Evolutionary conservation across 1,140 invertebrate species (phyloP).

Genomic region (Aphaenogaster ashmeadi): DNA sequence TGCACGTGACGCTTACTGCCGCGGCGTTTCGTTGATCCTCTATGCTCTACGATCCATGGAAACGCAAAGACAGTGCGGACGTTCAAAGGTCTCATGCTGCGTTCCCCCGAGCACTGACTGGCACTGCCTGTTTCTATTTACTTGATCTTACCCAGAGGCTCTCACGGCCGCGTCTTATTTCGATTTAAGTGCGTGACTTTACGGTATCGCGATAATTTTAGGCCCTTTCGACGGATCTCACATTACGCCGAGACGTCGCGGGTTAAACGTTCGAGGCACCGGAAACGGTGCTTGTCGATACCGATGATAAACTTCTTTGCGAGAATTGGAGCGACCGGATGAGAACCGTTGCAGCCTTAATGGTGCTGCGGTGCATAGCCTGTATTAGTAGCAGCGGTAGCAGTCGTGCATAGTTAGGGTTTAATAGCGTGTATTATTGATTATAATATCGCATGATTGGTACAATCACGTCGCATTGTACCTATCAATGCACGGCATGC

Average conservation of each 20-base stretch:
- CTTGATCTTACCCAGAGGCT: constrained; percentile 73
- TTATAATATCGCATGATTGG: constrained; percentile 86
- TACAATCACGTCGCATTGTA: constrained; percentile 82
- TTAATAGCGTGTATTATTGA: constrained; percentile 84
- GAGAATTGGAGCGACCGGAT: constrained; percentile 20
- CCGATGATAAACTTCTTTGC: neutral
- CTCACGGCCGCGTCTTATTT: constrained; percentile 47
- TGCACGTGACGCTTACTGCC: constrained; percentile 30
- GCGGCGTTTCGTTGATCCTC: constrained; percentile 66
- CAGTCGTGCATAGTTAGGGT: constrained; percentile 72
- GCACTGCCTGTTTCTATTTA: constrained; percentile 79
- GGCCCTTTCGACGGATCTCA: neutral
- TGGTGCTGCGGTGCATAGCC: constrained; percentile 55
- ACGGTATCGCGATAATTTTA: neutral
- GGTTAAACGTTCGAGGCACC: neutral
- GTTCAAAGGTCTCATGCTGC: constrained; percentile 72
- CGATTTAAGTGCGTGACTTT: neutral
- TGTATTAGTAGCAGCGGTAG: constrained; percentile 68
- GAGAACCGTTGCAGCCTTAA: constrained; percentile 67
- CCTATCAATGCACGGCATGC: constrained; percentile 83
- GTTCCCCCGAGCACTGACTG: constrained; percentile 74
- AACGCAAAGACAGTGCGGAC: constrained; percentile 70
- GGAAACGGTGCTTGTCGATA: neutral
- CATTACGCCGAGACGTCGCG: too few relatives aligned
- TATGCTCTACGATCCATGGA: constrained; percentile 63